Conservation (phyloP, 2,797 vertebrate species). For the Crocidura indochinensis region DNA sequence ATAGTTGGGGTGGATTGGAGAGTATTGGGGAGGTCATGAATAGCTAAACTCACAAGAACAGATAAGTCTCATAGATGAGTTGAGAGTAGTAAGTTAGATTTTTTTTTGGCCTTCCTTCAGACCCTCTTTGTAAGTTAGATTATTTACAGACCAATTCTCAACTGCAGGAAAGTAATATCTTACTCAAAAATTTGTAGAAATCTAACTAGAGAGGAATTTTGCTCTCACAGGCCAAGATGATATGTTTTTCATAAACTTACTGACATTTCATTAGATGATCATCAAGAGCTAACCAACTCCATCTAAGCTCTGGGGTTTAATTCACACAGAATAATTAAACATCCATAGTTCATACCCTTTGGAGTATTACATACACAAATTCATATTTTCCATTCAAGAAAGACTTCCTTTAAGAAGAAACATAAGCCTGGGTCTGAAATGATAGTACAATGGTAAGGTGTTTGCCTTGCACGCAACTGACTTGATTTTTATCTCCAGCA, state of each 20-base stretch:
- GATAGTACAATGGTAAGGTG: too few species aligned
- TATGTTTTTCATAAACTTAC: slow-evolving; percentile 36
- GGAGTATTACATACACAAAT: slow-evolving; percentile 12
- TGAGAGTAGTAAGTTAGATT: not conserved
- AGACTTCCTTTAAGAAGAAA: slow-evolving; percentile 64
- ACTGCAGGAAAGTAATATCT: not conserved
- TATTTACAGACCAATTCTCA: not conserved
- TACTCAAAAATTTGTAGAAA: not conserved
- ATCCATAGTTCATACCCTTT: not conserved
- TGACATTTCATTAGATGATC: not conserved
- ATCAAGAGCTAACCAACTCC: too few species aligned
- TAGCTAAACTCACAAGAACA: slow-evolving; percentile 6
- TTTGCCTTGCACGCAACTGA: too few species aligned
- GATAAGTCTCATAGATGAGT: not conserved
- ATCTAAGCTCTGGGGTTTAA: slow-evolving; percentile 2
- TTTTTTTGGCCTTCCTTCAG: too few species aligned
- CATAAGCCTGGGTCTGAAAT: not conserved
- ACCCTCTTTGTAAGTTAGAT: too few species aligned
- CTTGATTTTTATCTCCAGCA: too few species aligned
- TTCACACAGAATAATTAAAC: slow-evolving; percentile 18
- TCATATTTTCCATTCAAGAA: slow-evolving; percentile 50
- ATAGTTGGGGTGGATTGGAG: too few species aligned
- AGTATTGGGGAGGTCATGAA: not conserved
- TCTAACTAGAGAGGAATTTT: slow-evolving; percentile 31
- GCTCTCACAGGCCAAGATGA: not conserved